These are phyloP conservation scores for Leptinotarsa texana DNA, from an alignment of 1,140 invertebrate species.

Conservation along the genomic window DNA sequence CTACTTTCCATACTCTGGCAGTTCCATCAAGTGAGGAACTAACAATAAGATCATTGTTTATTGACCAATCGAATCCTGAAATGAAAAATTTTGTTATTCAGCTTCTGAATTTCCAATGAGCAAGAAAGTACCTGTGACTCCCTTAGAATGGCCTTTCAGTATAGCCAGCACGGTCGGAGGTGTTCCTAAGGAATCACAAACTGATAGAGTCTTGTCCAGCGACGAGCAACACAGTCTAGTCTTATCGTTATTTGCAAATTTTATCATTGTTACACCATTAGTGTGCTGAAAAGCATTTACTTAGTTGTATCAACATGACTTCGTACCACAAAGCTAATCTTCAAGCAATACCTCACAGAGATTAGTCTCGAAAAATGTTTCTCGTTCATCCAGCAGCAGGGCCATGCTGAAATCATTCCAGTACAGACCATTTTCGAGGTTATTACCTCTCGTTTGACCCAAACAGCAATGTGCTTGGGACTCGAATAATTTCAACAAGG, in stretches of 20 bases:
- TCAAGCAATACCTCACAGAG: no score
- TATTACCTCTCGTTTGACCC: no score
- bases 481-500: no score
- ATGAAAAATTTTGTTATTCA: constrained; percentile 21
- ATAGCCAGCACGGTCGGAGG: constrained; percentile 73
- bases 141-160: constrained; percentile 74
- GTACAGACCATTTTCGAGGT: no score
- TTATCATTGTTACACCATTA: constrained; percentile 77
- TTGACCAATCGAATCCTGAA: constrained; percentile 81
- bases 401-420: no score
- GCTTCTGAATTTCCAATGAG: background rate
- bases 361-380: no score
- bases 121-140: constrained; percentile 69
- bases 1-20: constrained; percentile 74
- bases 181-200: constrained; percentile 75
- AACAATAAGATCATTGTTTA: constrained; percentile 82
- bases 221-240: constrained; percentile 81
- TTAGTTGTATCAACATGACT: no score
- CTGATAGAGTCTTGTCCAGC: constrained; percentile 77
- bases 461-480: no score
- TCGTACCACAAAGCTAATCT: no score
- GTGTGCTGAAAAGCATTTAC: constrained; percentile 64
- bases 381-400: no score
- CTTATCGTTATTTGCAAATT: constrained; percentile 87
- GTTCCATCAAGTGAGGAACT: constrained; percentile 77